Evolutionary conservation across 2,797 vertebrate genomes (phyloP), one percentile per base, ranked within the genome.

Genomic region (Toxotes lorentzi): DNA sequence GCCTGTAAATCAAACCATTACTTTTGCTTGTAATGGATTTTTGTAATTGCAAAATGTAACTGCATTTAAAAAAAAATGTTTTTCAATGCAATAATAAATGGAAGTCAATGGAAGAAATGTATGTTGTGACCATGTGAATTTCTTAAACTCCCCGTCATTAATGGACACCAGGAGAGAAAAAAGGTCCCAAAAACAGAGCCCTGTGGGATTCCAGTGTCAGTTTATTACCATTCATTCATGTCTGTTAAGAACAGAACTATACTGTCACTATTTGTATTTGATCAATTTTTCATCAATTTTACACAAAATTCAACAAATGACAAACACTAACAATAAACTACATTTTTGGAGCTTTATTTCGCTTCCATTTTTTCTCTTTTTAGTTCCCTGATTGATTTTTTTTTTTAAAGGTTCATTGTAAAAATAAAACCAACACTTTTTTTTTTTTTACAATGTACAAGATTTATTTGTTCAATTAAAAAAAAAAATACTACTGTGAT

Each of bases 381-480:
- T 7, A 19, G n/a, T 38, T 17, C 1, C 59, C 16, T 17, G 4
- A 59, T 54, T 61, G 24, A 16, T 41, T 1, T n/a, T n/a, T n/a
- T n/a, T n/a, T n/a, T n/a, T n/a, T n/a, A 30, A 35, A 7, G 9
- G 35, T 12, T 3, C 24, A 56, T 41, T 43, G 21, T 56, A 35
- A n/a, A 19, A 51, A 78, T n/a, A 24, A 48, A 48, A 12, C 9
- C 57, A 67, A 34, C 53, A 56, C 35, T 48, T n/a, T 5, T 41
- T 19, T 54, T 4, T 54, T 35, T 77, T 59, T 60, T 43, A 1
- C 35, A 69, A 54, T 68, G 4, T 17, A 34, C 1, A 65, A 11
- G 1, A 45, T 81, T 60, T 3, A 57, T 71, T 79, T 11, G 38
- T 57, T 76, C 50, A 43, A 14, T 34, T 68, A 14, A n/a, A n/a